These are phyloP conservation scores for Lithophane leautieri DNA, from an alignment of 2,888 invertebrate species.

Conservation along the genomic window DNA sequence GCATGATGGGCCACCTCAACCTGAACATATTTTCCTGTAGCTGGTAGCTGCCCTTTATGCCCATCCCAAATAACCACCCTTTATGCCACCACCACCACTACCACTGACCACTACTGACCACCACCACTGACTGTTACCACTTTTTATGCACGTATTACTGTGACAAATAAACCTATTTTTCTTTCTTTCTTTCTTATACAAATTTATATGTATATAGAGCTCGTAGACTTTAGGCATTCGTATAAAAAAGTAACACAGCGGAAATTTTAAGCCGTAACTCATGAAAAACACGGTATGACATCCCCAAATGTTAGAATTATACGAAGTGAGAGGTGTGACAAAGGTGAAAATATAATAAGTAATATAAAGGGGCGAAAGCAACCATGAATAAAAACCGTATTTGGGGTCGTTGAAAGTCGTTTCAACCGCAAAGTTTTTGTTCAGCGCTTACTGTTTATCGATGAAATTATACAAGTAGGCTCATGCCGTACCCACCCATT, in stretches of 20 bases:
- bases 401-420: not conserved
- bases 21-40: not conserved
- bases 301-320: slow-evolving; percentile 32
- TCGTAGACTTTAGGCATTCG: slow-evolving; percentile 1
- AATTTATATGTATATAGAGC: not conserved
- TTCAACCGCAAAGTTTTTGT: not conserved
- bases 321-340: slow-evolving; percentile 15
- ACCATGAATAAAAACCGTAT: slow-evolving; percentile 27
- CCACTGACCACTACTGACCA: no score
- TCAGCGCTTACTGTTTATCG: not conserved
- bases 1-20: no score
- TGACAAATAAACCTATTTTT: no score
- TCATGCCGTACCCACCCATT: no score
- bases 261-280: slow-evolving; percentile 34
- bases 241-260: slow-evolving; percentile 27
- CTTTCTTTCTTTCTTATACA: no score
- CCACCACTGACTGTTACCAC: no score
- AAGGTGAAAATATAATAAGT: slow-evolving; percentile 30
- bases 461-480: slow-evolving; percentile 5
- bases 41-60: not conserved
- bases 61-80: not conserved
- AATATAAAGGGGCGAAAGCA: not conserved
- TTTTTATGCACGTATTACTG: no score
- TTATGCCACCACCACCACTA: no score
- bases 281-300: slow-evolving; percentile 17